phyloP scores from a whole-genome alignment of 2,113 vertebrate species.

The Centrocercus urophasianus region DNA sequence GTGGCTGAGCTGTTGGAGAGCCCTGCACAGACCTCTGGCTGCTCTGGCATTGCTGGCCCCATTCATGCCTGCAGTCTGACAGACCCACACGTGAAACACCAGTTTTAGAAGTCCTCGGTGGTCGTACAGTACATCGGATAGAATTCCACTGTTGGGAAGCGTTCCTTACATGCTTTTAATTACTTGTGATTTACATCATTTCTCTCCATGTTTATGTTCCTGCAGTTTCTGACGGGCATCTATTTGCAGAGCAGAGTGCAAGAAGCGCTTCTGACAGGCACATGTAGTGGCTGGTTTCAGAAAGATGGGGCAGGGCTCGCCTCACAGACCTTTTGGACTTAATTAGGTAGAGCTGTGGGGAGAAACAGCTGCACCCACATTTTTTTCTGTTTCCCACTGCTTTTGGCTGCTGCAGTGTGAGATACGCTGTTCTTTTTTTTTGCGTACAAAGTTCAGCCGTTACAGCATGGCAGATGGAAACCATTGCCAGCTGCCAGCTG shows the following conservation, averaged over 20 bases:
- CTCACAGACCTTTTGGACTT: conserved; percentile 47
- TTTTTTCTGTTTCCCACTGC: conserved; percentile 65
- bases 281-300: conserved; percentile 58
- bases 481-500: conserved; percentile 3
- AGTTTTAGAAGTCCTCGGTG: neutral
- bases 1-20: neutral
- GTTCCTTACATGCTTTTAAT: neutral
- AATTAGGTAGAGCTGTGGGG: conserved; percentile 45
- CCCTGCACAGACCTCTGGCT: neutral
- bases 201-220: neutral
- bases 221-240: neutral
- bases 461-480: conserved; percentile 31
- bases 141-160: neutral
- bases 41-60: neutral
- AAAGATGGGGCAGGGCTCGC: conserved; percentile 27
- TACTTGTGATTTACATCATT: neutral
- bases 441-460: conserved; percentile 34
- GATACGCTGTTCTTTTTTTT: neutral
- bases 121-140: neutral
- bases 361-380: conserved; percentile 65
- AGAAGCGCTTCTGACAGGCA: conserved; percentile 22
- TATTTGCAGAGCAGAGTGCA: neutral
- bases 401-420: conserved; percentile 57
- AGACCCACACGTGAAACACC: neutral
- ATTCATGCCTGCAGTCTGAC: neutral